Base-by-base conservation (phyloP, 2,113 vertebrate species). In the Mesoclemmys tuberculata region DNA sequence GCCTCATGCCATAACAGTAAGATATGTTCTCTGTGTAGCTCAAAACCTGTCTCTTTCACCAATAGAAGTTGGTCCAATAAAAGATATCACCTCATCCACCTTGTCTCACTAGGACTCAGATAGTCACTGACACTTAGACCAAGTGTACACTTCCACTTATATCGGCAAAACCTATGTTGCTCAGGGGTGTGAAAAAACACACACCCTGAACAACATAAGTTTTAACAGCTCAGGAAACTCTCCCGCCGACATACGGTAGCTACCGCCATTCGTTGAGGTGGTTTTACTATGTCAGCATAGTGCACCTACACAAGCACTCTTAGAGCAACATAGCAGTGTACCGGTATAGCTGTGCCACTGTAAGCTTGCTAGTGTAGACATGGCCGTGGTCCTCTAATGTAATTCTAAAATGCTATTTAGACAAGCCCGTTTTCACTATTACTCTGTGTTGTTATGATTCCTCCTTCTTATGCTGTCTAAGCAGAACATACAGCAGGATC, bases 381-480 rank as follows among this genome's bases (percentile, higher is more conserved):
- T 52, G 51, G 14, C 51, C 14, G 13, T 52, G 51, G 71, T 75
- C 38, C 41, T 75, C 71, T 75, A 75, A 68, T 68, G 35, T 38
- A 19, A 38, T 38, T 38, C 35, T 16, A 13, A 51, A 12, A 10
- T 22, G 16, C 14, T 27, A 9, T n/a, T 88, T 82, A 77, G 48
- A 3, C 19, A 3, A 8, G 1, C 7, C 5, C 12, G 0, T 91
- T 93, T 82, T 78, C n/a, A 4, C 41, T 56, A 26, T 38, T 80
- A 35, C 8, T 55, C 82, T 51, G 27, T 0, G 1, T 21, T 16
- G 21, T 71, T 89, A 24, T 35, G 10, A 49, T 85, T 55, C 51
- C 14, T 1, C 3, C 21, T 46, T 27, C 0, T 0, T 61, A 0
- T 29, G 18, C 80, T 92, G 88, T 89, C 52, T 38, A 2, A 1